These are phyloP conservation scores for Cirrhinus molitorella DNA, from an alignment of 2,797 vertebrate species.

Conservation along the genomic window DNA sequence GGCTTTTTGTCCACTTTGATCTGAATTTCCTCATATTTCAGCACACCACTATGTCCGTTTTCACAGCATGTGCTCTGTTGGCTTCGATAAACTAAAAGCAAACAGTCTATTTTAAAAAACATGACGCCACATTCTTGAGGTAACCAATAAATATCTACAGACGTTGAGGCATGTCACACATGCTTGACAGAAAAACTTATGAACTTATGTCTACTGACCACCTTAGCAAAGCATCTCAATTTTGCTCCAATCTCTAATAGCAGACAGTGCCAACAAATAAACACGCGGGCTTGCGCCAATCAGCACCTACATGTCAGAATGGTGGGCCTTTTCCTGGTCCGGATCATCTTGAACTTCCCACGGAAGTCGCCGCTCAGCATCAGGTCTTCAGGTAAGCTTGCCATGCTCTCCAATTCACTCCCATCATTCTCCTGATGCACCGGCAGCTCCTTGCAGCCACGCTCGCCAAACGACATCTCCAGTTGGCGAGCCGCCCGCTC, in stretches of 20 bases:
- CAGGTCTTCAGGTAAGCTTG: constrained; percentile 84
- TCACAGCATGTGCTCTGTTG: background rate
- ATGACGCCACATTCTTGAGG: constrained; percentile 58
- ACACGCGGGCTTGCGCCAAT: constrained; percentile 16
- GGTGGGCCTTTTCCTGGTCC: constrained; percentile 90
- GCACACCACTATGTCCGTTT: background rate
- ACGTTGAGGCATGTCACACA: constrained; percentile 70
- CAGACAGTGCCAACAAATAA: background rate
- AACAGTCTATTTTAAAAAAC: constrained; percentile 60
- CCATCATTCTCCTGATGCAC: constrained; percentile 79
- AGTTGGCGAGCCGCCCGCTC: constrained; percentile 64
- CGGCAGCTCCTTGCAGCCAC: constrained; percentile 72
- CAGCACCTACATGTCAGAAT: constrained; percentile 92
- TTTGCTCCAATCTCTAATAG: background rate
- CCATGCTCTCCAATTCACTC: constrained; percentile 72
- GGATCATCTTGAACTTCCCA: constrained; percentile 88
- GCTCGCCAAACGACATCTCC: constrained; percentile 86
- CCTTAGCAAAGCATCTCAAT: background rate
- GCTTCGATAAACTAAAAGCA: background rate
- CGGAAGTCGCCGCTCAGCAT: constrained; percentile 84
- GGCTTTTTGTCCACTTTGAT: background rate
- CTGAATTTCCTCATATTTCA: background rate
- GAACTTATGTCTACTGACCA: constrained; percentile 28
- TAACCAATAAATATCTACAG: constrained; percentile 61
- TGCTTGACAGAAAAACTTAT: constrained; percentile 53